Evolutionary conservation across 2,888 invertebrate species (phyloP), one percentile per base, ranked within the genome.

Genomic region (Lapara coniferarum): DNA sequence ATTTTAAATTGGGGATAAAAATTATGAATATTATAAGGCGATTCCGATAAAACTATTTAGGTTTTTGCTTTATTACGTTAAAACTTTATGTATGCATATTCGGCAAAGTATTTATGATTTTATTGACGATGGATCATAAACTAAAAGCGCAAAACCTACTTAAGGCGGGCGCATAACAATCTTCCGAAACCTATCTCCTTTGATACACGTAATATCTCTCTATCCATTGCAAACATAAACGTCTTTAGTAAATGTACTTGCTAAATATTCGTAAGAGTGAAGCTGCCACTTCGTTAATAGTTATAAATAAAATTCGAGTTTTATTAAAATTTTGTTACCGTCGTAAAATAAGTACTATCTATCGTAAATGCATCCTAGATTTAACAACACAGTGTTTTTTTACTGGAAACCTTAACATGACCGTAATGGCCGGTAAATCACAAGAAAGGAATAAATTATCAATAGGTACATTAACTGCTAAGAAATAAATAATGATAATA

Each of bases 361-460:
- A 84, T 88, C 87, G 86, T 89, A 89, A 90, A 89, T 71, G 81
- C 82, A 85, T 86, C 79, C 83, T 86, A 89, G 85, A 83, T 78
- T 90, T 90, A 88, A 90, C 84, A 84, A 80, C 85, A 80, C 80
- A 74, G 81, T 80, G 82, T 82, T 84, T 85, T 85, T 86, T 87
- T 83, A 84, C 84, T 85, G 82, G 81, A 84, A 85, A 85, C 81
- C 82, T 87, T 85, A 83, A 85, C 82, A 83, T 83, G 84, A 79
- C 84, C 80, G 81, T 63, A 88, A 89, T 88, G 81, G 86, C 77
- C 84, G 78, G 83, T 91, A 90, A 90, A 90, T 91, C 90, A 89
- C 85, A 79, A 74, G 82, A 85, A 85, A 87, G 84, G 80, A 87
- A 89, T 90, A 90, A 89, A 89, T 87, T 89, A 89, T 87, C 85